These are phyloP conservation scores for Ellobium chinense DNA, from an alignment of 2,888 invertebrate species.

Conservation along the genomic window DNA sequence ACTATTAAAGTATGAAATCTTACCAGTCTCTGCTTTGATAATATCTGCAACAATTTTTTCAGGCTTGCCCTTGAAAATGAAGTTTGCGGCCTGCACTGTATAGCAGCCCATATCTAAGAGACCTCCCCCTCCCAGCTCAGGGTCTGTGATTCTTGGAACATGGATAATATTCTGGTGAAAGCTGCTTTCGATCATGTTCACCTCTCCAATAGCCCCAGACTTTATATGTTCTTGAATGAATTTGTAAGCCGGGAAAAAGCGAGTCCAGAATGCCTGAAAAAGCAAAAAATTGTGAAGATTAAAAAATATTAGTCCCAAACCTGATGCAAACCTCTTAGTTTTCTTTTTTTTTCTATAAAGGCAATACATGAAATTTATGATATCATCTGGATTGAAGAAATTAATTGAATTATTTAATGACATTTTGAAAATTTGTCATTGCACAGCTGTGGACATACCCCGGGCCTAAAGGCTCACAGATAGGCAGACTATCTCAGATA, in stretches of 20 bases:
- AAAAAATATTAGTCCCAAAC: too few relatives aligned
- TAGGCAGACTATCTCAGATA: too few relatives aligned
- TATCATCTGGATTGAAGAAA: too few relatives aligned
- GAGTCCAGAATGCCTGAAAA: constrained; percentile 91
- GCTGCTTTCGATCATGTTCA: constrained; percentile 83
- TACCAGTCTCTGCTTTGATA: constrained; percentile 26
- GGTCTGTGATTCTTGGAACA: constrained; percentile 84
- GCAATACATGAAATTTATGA: too few relatives aligned
- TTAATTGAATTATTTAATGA: too few relatives aligned
- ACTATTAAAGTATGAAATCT: too few relatives aligned
- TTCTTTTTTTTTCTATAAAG: too few relatives aligned
- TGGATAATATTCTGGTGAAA: constrained; percentile 84
- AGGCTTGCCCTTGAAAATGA: constrained; percentile 85
- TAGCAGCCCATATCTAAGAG: constrained; percentile 73
- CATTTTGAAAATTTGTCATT: too few relatives aligned
- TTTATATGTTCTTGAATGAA: constrained; percentile 85
- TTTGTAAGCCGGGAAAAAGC: constrained; percentile 89
- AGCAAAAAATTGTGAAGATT: too few relatives aligned
- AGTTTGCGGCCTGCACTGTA: constrained; percentile 64
- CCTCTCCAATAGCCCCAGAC: constrained; percentile 89
- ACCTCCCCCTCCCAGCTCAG: constrained; percentile 86
- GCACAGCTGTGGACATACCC: too few relatives aligned
- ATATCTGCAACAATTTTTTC: constrained; percentile 45
- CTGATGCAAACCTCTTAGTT: too few relatives aligned
- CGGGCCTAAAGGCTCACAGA: too few relatives aligned